phyloP scores from a whole-genome alignment of 2,797 vertebrate species.

The Parambassis ranga region DNA sequence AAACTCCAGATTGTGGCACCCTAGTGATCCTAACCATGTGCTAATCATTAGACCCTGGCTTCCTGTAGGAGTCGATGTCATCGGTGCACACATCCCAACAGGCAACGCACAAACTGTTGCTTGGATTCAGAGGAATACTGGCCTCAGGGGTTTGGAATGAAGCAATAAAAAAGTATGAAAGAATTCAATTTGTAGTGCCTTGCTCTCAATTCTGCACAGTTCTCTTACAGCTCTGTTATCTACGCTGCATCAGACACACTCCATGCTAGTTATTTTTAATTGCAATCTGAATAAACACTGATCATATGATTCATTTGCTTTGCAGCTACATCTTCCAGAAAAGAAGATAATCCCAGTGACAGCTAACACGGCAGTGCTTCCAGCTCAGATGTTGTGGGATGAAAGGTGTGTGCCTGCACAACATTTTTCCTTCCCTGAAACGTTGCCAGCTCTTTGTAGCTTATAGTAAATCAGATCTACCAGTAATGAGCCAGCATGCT shows the following conservation, averaged over 20 bases:
- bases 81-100: constrained; percentile 65
- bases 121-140: constrained; percentile 47
- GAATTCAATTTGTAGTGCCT: constrained; percentile 43
- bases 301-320: constrained; percentile 23
- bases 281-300: constrained; percentile 24
- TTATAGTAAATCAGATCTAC: constrained; percentile 18
- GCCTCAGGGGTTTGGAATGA: constrained; percentile 51
- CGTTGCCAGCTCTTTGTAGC: constrained; percentile 25
- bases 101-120: constrained; percentile 56
- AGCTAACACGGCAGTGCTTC: constrained; percentile 43
- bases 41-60: constrained; percentile 79
- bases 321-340: neutral
- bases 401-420: constrained; percentile 30
- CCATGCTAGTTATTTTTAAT: constrained; percentile 12
- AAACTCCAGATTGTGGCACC: constrained; percentile 72
- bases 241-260: constrained; percentile 9
- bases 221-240: constrained; percentile 30
- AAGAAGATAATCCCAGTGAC: constrained; percentile 33
- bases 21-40: constrained; percentile 78
- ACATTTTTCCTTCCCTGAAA: constrained; percentile 23
- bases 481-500: constrained; percentile 4
- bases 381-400: constrained; percentile 33
- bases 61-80: constrained; percentile 80
- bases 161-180: constrained; percentile 58
- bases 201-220: constrained; percentile 4